Evolutionary conservation across 1,140 invertebrate genomes (phyloP).

Genomic region (Carcinoscorpius rotundicauda): DNA sequence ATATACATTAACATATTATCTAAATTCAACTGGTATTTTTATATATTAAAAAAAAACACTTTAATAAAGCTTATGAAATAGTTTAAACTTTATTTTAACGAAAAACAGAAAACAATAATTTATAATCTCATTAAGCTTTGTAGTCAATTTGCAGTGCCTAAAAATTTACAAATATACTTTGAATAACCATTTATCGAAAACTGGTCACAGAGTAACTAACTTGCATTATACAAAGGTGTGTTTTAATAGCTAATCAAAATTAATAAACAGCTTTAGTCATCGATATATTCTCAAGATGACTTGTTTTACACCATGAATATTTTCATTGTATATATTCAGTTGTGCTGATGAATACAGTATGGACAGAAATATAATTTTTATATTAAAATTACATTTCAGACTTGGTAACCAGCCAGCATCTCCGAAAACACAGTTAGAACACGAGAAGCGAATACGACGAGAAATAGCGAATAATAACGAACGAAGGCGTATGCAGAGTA

Average conservation of each 20-base stretch:
- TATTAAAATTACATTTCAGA: constrained; percentile 17
- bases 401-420: constrained; percentile 28
- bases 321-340: neutral
- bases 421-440: constrained; percentile 52
- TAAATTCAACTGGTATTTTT: too few species aligned
- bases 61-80: too few species aligned
- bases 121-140: too few species aligned
- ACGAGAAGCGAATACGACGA: constrained; percentile 85
- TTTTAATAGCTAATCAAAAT: neutral
- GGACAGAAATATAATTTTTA: neutral
- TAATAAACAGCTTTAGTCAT: neutral
- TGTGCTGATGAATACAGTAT: too few species aligned
- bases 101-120: too few species aligned
- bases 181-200: too few species aligned
- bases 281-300: neutral
- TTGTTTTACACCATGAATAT: neutral
- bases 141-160: too few species aligned
- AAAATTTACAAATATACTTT: too few species aligned
- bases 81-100: too few species aligned
- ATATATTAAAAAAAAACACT: too few species aligned
- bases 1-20: too few species aligned
- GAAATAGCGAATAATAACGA: constrained; percentile 99
- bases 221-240: neutral
- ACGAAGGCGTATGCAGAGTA: constrained; percentile 95
- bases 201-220: too few species aligned